Conservation (phyloP, 2,888 invertebrate genomes). For the Trichogramma dendrolimi region DNA sequence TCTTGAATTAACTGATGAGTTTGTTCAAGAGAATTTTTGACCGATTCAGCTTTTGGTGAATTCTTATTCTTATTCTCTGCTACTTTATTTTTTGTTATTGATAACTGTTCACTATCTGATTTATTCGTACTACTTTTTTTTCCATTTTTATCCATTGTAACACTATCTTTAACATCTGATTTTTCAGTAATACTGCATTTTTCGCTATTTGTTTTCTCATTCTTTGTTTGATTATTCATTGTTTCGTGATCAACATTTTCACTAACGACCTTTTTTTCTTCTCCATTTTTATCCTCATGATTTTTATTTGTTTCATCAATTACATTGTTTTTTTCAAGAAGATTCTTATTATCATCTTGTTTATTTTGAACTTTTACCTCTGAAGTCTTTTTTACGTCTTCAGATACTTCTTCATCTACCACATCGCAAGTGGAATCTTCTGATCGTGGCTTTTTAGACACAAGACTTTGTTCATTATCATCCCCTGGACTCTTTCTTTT, state of each 20-base stretch:
- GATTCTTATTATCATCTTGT: background rate
- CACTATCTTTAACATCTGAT: background rate
- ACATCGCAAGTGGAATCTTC: no score
- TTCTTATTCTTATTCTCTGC: background rate
- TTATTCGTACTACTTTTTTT: background rate
- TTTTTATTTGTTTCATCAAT: background rate
- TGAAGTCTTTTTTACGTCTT: background rate
- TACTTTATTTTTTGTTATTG: background rate
- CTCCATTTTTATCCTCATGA: background rate
- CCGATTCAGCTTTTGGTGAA: background rate
- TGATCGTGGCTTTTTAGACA: no score
- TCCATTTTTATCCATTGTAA: background rate
- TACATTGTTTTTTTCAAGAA: background rate
- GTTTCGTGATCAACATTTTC: background rate
- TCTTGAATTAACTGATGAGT: constrained; percentile 1
- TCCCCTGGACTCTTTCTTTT: no score
- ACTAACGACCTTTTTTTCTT: background rate
- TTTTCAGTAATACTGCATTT: background rate
- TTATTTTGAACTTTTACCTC: background rate
- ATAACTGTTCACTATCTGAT: no score
- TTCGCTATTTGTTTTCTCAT: background rate
- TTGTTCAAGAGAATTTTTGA: background rate
- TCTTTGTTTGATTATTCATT: background rate
- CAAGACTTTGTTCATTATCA: no score
- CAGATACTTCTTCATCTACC: background rate